Evolutionary conservation across 1,140 invertebrate genomes (phyloP).

Genomic region (Lethrus apterus): DNA sequence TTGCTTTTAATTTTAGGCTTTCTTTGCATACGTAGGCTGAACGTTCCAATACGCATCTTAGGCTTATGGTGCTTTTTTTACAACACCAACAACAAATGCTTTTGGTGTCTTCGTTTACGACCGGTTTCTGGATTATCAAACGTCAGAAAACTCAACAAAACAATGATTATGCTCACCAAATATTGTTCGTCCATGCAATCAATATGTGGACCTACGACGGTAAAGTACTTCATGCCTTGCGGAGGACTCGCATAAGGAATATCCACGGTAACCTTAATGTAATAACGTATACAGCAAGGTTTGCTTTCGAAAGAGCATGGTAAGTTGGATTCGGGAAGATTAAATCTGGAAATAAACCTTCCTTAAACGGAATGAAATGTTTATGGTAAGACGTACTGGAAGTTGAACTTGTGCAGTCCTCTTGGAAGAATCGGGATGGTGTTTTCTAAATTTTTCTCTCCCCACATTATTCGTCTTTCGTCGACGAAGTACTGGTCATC

Average conservation of each 20-base stretch:
- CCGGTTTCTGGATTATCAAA: conserved; percentile 54
- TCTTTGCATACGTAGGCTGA: conserved; percentile 77
- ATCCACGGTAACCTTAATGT: conserved; percentile 71
- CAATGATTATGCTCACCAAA: conserved; percentile 51
- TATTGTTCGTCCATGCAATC: conserved; percentile 84
- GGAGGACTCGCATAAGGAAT: conserved; percentile 79
- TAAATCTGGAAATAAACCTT: conserved; percentile 47
- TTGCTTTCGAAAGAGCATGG: conserved; percentile 78
- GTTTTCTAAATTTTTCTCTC: conserved; percentile 56
- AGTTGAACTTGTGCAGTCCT: conserved; percentile 69
- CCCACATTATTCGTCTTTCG: conserved; percentile 68
- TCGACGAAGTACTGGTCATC: conserved; percentile 81
- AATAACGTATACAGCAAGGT: conserved; percentile 70
- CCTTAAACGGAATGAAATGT: neutral
- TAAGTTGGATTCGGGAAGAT: conserved; percentile 67
- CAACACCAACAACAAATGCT: conserved; percentile 71
- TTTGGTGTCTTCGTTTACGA: conserved; percentile 60
- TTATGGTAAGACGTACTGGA: conserved; percentile 37
- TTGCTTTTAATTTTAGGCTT: conserved; percentile 65
- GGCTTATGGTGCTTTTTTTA: conserved; percentile 59
- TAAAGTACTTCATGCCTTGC: conserved; percentile 81
- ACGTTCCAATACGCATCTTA: conserved; percentile 64
- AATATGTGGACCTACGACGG: conserved; percentile 75
- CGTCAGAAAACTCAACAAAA: neutral
- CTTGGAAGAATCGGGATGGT: conserved; percentile 67